Base-by-base conservation (phyloP, 2,888 invertebrate species). In the Sycophila texana region DNA sequence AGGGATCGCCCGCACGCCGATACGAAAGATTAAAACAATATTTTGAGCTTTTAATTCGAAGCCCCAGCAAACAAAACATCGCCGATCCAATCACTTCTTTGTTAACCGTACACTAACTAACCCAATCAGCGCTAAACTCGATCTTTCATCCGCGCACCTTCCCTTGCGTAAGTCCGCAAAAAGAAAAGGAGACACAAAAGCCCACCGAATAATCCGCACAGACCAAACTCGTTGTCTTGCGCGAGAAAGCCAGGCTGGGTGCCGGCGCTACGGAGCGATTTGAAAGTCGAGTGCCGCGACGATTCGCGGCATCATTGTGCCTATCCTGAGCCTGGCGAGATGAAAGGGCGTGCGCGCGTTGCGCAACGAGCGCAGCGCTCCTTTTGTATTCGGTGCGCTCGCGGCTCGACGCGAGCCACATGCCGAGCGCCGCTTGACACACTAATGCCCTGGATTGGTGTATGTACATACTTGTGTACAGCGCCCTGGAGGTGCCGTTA, bases 221-320 rank as follows among this genome's bases (percentile, higher is more conserved):
- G 26, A 26, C 26, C 26, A 26, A 26, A 26, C 26, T 26, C 26
- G 26, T 26, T 26, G 26, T 26, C 26, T 26, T 7, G 39, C 39
- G 10, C 53, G 53, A 53, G 53, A 16, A 16, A 53, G 16, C 12
- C 14, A 53, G 53, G 16, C 18, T 14, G 16, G 0, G 1, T 10
- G 14, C 39, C 22, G 16, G 26, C 66, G 58, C 4, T n/a, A 26
- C 22, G 16, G 26, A 74, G 58, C 4, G 22, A 26, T 71, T 72
- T 66, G 53, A 72, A 60, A 66, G 66, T 72, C 72, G 30, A 12
- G 30, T 51, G 53, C 73, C 39, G 12, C 47, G 66, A 72, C 72
- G 65, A 77, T 72, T 72, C 77, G 66, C 72, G 77, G 18, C 30
- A 39, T 26, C 7, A 18, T 16, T 13, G 20, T 51, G 61, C 18